Conservation (phyloP, 2,797 vertebrate species). For the Clarias fuscus region DNA sequence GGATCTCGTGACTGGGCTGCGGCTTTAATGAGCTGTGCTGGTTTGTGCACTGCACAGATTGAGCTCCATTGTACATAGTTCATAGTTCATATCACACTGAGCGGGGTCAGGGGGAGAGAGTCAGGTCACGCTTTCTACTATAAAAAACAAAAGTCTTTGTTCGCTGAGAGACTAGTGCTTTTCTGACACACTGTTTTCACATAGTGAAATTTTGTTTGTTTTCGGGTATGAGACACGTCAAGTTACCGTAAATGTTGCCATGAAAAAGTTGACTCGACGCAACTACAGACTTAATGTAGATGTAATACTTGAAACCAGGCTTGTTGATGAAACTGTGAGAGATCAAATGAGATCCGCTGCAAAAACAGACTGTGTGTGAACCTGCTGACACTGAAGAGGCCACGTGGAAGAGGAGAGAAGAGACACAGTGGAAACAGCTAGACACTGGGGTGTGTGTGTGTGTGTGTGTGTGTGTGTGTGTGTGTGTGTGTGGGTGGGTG, state of each 20-base stretch:
- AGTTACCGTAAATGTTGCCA: no score
- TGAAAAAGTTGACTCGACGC: not conserved
- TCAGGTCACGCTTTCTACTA: slow-evolving; percentile 23
- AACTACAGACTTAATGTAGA: not conserved
- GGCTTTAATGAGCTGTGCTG: slow-evolving; percentile 50
- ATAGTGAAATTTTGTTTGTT: not conserved
- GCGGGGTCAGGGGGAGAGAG: slow-evolving; percentile 27
- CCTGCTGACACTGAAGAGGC: slow-evolving; percentile 41
- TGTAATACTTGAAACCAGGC: slow-evolving; percentile 2
- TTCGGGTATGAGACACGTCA: not conserved
- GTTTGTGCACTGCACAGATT: slow-evolving; percentile 37
- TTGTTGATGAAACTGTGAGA: slow-evolving; percentile 4
- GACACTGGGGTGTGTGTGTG: slow-evolving; percentile 27
- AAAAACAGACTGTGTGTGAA: slow-evolving; percentile 42
- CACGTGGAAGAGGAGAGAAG: slow-evolving; percentile 40
- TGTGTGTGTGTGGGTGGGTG: slow-evolving; percentile 21
- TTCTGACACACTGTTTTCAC: not conserved
- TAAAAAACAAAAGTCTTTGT: slow-evolving; percentile 8
- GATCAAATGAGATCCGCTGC: slow-evolving; percentile 5
- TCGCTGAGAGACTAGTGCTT: not conserved
- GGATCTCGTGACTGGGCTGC: slow-evolving; percentile 48
- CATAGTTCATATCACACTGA: slow-evolving; percentile 8
- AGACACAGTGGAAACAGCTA: slow-evolving; percentile 43
- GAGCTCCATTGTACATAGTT: slow-evolving; percentile 41
- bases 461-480: not conserved